Conservation (phyloP, 2,888 invertebrate species). For the Spialia ferax region DNA sequence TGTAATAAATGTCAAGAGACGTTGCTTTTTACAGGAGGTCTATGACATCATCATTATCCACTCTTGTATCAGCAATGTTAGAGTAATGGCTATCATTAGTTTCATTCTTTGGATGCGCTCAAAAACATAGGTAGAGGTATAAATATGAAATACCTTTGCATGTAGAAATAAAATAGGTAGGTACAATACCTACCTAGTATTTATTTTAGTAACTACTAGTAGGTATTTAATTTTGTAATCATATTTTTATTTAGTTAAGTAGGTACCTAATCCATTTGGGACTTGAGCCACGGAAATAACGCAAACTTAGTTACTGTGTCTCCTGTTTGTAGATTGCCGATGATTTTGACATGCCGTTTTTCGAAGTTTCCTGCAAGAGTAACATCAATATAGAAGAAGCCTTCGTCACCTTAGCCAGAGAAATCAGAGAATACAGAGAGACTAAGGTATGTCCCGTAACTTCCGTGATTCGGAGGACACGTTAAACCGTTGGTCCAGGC, state of each 20-base stretch:
- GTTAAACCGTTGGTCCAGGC: no score
- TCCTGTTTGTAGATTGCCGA: constrained; percentile 90
- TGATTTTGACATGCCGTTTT: constrained; percentile 95
- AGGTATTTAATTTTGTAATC: no score
- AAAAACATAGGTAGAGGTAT: no score
- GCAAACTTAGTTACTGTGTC: not conserved
- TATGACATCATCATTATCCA: constrained; percentile 29
- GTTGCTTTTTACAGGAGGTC: constrained; percentile 19
- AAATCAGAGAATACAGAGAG: constrained; percentile 93
- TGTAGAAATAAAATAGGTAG: no score
- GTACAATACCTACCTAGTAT: no score
- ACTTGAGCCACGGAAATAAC: not conserved
- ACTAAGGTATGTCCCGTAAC: constrained; percentile 88
- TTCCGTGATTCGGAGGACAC: no score
- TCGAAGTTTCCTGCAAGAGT: constrained; percentile 95
- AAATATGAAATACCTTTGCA: no score
- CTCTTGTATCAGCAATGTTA: constrained; percentile 18
- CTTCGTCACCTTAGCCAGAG: constrained; percentile 92
- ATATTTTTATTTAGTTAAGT: no score
- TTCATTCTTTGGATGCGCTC: no score
- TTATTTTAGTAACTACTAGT: no score
- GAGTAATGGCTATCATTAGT: not conserved
- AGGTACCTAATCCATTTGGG: no score
- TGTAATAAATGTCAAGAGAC: constrained; percentile 26
- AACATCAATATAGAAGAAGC: constrained; percentile 95